phyloP scores from a whole-genome alignment of 92 coral and sea anemone species.

The Paramuricea clavata region DNA sequence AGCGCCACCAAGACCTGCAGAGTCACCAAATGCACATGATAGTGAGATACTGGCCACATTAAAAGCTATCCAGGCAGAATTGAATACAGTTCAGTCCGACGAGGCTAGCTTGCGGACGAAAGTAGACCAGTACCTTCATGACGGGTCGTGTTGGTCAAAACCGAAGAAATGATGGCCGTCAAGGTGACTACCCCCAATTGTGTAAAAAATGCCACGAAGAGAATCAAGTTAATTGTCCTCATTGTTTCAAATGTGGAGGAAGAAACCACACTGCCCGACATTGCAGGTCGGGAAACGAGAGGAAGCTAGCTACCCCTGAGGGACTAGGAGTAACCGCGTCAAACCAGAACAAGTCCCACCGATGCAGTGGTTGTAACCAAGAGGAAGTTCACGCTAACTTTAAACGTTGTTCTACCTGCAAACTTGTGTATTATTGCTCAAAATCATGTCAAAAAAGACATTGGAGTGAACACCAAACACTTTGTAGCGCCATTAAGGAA shows the following conservation, averaged over 20 bases:
- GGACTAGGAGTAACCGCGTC: conserved; percentile 69
- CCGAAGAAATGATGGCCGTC: background rate
- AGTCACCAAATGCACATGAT: background rate
- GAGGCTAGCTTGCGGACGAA: conserved; percentile 15
- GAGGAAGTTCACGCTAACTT: conserved; percentile 45
- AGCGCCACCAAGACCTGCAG: background rate
- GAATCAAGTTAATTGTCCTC: conserved; percentile 51
- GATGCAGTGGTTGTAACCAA: conserved; percentile 63
- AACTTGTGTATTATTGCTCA: conserved; percentile 64
- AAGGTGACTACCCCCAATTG: conserved; percentile 37
- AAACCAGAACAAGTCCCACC: conserved; percentile 57
- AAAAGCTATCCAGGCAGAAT: conserved; percentile 53
- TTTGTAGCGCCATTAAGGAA: conserved; percentile 65
- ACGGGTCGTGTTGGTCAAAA: too few species aligned
- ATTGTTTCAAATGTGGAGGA: conserved; percentile 68
- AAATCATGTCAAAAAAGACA: conserved; percentile 60
- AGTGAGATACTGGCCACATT: conserved; percentile 45
- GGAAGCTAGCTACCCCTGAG: conserved; percentile 64
- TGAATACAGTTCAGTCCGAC: conserved; percentile 40
- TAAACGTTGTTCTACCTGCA: conserved; percentile 56
- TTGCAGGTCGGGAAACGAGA: conserved; percentile 62
- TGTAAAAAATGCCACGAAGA: conserved; percentile 42
- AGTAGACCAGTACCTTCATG: too few species aligned
- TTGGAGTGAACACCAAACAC: conserved; percentile 59
- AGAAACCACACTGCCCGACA: conserved; percentile 46